Evolutionary conservation across 2,113 vertebrate genomes (phyloP), one percentile per base, ranked within the genome.

Genomic region (Syngnathus typhle): DNA sequence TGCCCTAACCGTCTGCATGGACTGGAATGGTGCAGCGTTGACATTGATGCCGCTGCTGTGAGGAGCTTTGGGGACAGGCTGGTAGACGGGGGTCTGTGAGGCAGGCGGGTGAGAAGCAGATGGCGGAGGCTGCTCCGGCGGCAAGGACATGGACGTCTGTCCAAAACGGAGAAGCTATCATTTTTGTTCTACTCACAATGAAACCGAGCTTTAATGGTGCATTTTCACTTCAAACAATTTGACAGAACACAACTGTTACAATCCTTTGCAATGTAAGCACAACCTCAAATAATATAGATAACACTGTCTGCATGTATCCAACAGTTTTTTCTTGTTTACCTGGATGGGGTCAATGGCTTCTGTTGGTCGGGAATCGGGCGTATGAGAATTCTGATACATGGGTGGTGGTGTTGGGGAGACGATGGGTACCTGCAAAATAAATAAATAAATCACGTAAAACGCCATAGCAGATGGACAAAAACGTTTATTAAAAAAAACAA

Each of bases 1-100:
- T 4, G 18, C 43, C 68, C 92, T 93, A 89, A 99, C 96, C 84
- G 96, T 98, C 73, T 99, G 96, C 96, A 99, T 99, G 85, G 95
- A 99, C 11, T 98, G 96, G 96, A 99, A 99, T 93, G 96, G 96
- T 89, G 96, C 96, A 74, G 96, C 96, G 44, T 98, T 99, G 80
- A 98, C 96, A 68, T 99, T 99, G 89, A 99, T 99, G 76, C 96
- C 96, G 4, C 95, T 93, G 90, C 94, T 97, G 80, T 95, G 95
- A 80, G 96, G 92, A 78, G 95, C 89, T 90, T 98, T 99, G 84
- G 95, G 90, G 74, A 92, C 93, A 72, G 94, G 88, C 88, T 95
- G 96, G 89, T 98, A 98, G 71, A 94, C 95, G 60, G 95, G 96
- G 0, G 95, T 92, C 91, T 96, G 95, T 72, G 95, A 92, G 71